A percentile compares a stretch with the other conserved stretches of the same genome.
Conservation (phyloP, 2,797 vertebrate species). For the Rhyacichthys aspro region DNA sequence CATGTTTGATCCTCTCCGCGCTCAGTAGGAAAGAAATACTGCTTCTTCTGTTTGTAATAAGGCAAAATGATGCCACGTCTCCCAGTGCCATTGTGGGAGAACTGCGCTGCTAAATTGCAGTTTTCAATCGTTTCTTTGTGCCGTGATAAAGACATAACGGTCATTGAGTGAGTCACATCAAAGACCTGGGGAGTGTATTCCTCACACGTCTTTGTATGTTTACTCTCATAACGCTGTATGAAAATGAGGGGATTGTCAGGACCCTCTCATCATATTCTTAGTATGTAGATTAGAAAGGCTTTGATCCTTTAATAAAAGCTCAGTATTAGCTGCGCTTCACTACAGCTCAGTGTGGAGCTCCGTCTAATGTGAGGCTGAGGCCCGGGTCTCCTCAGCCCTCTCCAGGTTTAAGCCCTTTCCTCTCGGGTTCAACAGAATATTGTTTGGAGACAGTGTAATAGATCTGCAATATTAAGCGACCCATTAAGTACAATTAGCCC, state of each 20-base stretch:
- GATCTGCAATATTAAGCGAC: too few species aligned
- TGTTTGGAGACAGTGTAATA: too few species aligned
- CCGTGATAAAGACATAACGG: constrained; percentile 11
- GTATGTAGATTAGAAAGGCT: constrained; percentile 54
- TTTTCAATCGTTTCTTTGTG: constrained; percentile 3
- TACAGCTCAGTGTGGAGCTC: constrained; percentile 25
- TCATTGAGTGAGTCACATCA: constrained; percentile 21
- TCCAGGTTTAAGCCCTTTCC: constrained; percentile 1
- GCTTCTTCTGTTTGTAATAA: neutral
- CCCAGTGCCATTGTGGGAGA: neutral
- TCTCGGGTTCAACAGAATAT: neutral
- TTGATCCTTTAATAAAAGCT: constrained; percentile 58
- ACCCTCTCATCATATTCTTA: constrained; percentile 52
- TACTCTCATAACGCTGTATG: constrained; percentile 26
- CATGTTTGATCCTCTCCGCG: neutral
- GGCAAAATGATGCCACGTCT: neutral
- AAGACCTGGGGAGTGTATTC: constrained; percentile 18
- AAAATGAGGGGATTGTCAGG: constrained; percentile 33
- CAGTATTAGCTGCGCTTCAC: constrained; percentile 38
- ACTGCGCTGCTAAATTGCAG: constrained; percentile 8
- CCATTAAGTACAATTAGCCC: too few species aligned
- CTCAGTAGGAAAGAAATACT: neutral
- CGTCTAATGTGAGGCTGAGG: constrained; percentile 28
- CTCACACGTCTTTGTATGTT: constrained; percentile 38
- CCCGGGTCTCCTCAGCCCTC: constrained; percentile 4